phyloP scores from a whole-genome alignment of 2,113 vertebrate species.

The Leiothrix lutea region DNA sequence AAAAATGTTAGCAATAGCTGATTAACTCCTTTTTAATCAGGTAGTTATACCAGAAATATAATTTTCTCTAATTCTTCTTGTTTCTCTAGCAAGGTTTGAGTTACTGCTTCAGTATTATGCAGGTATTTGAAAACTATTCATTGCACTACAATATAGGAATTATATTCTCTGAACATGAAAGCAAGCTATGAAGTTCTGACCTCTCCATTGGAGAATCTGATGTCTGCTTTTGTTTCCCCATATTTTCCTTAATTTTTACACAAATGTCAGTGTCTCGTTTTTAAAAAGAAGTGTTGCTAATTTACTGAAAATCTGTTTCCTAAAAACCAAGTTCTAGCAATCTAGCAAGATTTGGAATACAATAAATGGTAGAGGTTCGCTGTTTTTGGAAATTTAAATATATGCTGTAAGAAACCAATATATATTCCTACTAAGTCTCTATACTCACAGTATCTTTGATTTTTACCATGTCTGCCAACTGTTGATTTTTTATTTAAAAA shows the following conservation, averaged over 20 bases:
- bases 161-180: not conserved
- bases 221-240: not conserved
- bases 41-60: not conserved
- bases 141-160: not conserved
- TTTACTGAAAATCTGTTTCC: not conserved
- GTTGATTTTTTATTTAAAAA: conserved; percentile 26
- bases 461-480: not conserved
- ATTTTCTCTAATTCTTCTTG: not conserved
- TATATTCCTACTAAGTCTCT: not conserved
- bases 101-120: not conserved
- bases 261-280: not conserved
- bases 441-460: not conserved
- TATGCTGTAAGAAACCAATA: not conserved
- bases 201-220: not conserved
- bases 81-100: not conserved
- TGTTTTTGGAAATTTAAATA: not conserved
- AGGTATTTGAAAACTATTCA: not conserved
- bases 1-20: not conserved
- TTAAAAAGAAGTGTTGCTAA: not conserved
- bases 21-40: not conserved
- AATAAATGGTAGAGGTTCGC: not conserved
- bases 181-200: not conserved
- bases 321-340: not conserved
- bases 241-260: not conserved
- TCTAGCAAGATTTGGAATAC: not conserved